Base-by-base conservation (phyloP, 1,140 invertebrate genomes). In the Melitaea cinxia region DNA sequence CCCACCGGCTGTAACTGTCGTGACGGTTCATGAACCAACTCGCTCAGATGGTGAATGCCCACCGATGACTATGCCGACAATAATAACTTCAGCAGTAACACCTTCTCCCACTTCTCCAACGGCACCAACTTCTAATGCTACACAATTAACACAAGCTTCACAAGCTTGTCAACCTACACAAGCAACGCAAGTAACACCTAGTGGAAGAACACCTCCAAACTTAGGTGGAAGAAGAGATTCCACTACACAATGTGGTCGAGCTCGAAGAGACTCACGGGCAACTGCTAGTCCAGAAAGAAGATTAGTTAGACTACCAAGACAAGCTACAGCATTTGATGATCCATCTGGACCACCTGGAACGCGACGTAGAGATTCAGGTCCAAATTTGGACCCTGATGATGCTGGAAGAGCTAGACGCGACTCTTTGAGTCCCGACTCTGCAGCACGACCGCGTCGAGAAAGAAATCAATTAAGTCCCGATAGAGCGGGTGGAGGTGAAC, bases 271-370 rank as follows among this genome's bases (percentile, higher is more conserved):
- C 83, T 95, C 95, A 9, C 91, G 94, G 59, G 92, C 93, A 10
- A 87, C 93, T n/a, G 93, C 93, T n/a, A 94, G 93, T 77, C 94
- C 94, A 26, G 95, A 96, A 83, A 91, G 94, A 6, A 94, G 95
- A 77, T 86, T 94, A 39, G 94, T 95, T 53, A 92, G 96, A 52
- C 89, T 97, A 47, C 95, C 95, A 73, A 92, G 97, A 37, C 97
- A 98, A 91, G 95, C 96, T 7, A 97, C 96, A 4, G 95, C 96
- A 39, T 96, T 96, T 83, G 97, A 98, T 85, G 97, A 98, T 85
- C 95, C 94, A 55, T 93, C 89, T 47, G 89, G 95, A 57, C 95
- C 95, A 24, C 94, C 95, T 15, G 93, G 94, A 24, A 93, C 93
- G 14, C 92, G 96, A 45, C 96, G 96, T 15, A 74, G 88, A n/a